Evolutionary conservation across 2,797 vertebrate species (phyloP).

Genomic region (Zenarchopterus dispar): DNA sequence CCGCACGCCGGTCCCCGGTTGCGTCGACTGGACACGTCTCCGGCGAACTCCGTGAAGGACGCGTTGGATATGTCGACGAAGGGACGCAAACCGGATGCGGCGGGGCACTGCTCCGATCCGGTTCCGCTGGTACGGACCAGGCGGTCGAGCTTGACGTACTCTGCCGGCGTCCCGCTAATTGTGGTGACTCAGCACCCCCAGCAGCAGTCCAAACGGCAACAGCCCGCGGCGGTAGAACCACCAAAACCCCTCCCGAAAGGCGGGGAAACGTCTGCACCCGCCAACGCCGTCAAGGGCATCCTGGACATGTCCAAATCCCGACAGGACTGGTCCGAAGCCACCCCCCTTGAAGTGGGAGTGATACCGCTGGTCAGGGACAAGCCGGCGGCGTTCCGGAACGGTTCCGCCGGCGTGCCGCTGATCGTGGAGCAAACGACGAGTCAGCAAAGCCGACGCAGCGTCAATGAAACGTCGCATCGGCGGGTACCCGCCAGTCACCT

Average conservation of each 20-base stretch:
- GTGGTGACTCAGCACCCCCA: slow-evolving; percentile 46
- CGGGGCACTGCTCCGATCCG: slow-evolving; percentile 48
- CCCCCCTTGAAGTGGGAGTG: slow-evolving; percentile 38
- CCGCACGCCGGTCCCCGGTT: slow-evolving; percentile 23
- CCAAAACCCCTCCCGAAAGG: slow-evolving; percentile 34
- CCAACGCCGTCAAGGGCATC: slow-evolving; percentile 70
- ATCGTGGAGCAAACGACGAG: slow-evolving; percentile 47
- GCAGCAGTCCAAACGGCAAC: slow-evolving; percentile 47
- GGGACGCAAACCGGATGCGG: slow-evolving; percentile 21
- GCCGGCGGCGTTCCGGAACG: slow-evolving; percentile 18
- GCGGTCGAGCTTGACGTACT: slow-evolving; percentile 44
- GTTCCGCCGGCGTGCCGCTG: slow-evolving; percentile 65
- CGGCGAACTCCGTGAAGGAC: slow-evolving; percentile 64
- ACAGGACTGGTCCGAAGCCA: slow-evolving; percentile 33
- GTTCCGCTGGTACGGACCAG: slow-evolving; percentile 67
- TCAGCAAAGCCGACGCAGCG: slow-evolving; percentile 50
- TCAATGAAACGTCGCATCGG: slow-evolving; percentile 55
- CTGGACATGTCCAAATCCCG: slow-evolving; percentile 77
- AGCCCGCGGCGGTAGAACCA: neutral
- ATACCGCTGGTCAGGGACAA: slow-evolving; percentile 67
- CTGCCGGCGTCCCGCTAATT: slow-evolving; percentile 71
- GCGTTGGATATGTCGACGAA: slow-evolving; percentile 79
- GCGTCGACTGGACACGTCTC: slow-evolving; percentile 41
- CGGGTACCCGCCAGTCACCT: slow-evolving; percentile 51
- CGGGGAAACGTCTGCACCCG: slow-evolving; percentile 63